Evolutionary conservation across 2,888 invertebrate genomes (phyloP).

Genomic region (Drosophila melanosoma): DNA sequence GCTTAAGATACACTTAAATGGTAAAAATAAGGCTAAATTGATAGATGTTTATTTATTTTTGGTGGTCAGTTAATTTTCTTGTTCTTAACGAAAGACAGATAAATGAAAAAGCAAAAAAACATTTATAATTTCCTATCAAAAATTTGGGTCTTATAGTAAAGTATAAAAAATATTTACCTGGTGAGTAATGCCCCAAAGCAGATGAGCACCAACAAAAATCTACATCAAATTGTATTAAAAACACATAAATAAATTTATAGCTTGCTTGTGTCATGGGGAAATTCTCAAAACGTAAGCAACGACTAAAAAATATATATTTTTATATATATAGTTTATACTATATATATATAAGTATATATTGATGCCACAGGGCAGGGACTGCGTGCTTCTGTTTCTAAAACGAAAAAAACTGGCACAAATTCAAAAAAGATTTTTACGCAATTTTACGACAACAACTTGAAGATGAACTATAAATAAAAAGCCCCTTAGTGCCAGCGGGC

Average conservation of each 20-base stretch:
- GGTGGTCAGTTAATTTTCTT: neutral
- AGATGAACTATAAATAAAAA: constrained; percentile 74
- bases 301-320: neutral
- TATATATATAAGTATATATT: constrained; percentile 19
- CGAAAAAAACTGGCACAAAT: constrained; percentile 77
- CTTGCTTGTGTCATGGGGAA: constrained; percentile 54
- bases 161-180: neutral
- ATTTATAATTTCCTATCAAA: neutral
- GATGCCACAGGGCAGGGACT: constrained; percentile 40
- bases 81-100: neutral
- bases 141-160: neutral
- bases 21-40: neutral
- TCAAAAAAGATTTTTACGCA: constrained; percentile 79
- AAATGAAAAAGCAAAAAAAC: constrained; percentile 51
- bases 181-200: neutral
- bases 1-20: neutral
- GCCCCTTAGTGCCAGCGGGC: constrained; percentile 57
- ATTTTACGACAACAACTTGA: constrained; percentile 78
- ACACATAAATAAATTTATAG: constrained; percentile 71
- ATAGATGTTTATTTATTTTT: neutral
- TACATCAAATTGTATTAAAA: constrained; percentile 76
- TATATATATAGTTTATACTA: constrained; percentile 9
- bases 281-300: constrained; percentile 31
- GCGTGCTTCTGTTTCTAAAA: constrained; percentile 44
- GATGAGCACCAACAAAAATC: constrained; percentile 2